phyloP scores from a whole-genome alignment of 2,797 vertebrate species.

The Chloroceryle inda region DNA sequence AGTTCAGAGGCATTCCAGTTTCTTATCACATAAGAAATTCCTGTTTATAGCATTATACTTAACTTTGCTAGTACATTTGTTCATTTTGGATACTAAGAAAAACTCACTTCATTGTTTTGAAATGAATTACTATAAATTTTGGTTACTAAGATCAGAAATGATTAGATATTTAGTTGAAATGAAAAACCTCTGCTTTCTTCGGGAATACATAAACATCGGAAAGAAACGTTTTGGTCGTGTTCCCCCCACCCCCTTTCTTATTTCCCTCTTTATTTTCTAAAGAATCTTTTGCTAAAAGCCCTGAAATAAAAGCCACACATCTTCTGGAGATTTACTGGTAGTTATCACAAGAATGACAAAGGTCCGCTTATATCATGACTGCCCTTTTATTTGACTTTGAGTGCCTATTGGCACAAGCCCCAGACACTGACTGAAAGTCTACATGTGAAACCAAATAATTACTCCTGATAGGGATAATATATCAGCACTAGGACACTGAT shows the following conservation, averaged over 20 bases:
- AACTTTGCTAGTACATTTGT: neutral
- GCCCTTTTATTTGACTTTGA: conserved; percentile 42
- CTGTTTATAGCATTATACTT: neutral
- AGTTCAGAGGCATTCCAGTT: neutral
- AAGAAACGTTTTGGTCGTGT: neutral
- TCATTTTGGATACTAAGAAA: neutral
- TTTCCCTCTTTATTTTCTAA: neutral
- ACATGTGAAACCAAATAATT: conserved; percentile 56
- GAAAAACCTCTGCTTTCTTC: neutral
- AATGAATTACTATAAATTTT: neutral
- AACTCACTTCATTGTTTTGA: neutral
- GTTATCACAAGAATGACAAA: neutral
- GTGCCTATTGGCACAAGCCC: conserved; percentile 36
- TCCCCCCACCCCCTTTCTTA: no score
- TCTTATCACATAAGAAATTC: neutral
- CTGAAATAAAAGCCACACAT: neutral
- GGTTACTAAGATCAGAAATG: rapidly evolving
- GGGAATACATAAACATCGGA: neutral
- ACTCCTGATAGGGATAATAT: conserved; percentile 53
- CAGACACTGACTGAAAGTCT: conserved; percentile 36
- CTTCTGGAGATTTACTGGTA: neutral
- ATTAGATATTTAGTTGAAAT: neutral
- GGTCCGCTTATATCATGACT: neutral
- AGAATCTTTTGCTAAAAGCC: neutral
- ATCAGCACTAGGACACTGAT: conserved; percentile 46